Percentiles rank a stretch among this genome's conserved stretches.
phyloP scores from a whole-genome alignment of 2,888 invertebrate genomes.

The Temnothorax unifasciatus region DNA sequence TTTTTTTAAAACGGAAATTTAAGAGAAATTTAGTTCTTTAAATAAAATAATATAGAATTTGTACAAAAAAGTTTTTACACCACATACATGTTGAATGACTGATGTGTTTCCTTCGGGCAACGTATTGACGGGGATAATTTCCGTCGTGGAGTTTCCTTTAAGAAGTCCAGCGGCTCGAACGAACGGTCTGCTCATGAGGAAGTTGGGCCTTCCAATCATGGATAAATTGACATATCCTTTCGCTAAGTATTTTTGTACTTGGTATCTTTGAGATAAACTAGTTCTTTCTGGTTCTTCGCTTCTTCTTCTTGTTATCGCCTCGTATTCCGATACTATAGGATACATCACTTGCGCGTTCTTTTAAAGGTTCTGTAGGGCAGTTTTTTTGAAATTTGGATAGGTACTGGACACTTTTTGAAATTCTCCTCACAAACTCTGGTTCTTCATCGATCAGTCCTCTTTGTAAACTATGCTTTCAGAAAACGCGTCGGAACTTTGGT shows the following conservation, averaged over 20 bases:
- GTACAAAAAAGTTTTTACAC: background rate
- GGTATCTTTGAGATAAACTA: constrained; percentile 40
- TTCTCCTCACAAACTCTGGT: background rate
- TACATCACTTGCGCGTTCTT: constrained; percentile 61
- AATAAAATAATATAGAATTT: constrained; percentile 17
- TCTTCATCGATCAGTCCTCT: background rate
- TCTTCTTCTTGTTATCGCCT: constrained; percentile 71
- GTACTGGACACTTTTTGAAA: background rate
- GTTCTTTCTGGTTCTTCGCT: constrained; percentile 68
- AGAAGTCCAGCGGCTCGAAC: constrained; percentile 79
- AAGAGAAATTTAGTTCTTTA: background rate
- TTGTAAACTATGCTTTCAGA: background rate
- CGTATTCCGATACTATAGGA: constrained; percentile 71
- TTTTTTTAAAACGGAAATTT: background rate
- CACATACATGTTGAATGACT: constrained; percentile 77
- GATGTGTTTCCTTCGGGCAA: constrained; percentile 72
- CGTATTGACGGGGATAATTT: constrained; percentile 77
- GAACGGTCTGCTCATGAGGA: constrained; percentile 51
- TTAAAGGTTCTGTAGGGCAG: background rate
- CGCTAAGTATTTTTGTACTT: background rate
- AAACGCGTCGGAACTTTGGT: background rate
- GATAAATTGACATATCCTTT: constrained; percentile 3
- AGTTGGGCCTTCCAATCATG: constrained; percentile 17
- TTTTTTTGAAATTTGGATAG: background rate
- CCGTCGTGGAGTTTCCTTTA: constrained; percentile 74